Evolutionary conservation across 2,888 invertebrate species (phyloP), one percentile per base, ranked within the genome.

Genomic region (Sesia bembeciformis): DNA sequence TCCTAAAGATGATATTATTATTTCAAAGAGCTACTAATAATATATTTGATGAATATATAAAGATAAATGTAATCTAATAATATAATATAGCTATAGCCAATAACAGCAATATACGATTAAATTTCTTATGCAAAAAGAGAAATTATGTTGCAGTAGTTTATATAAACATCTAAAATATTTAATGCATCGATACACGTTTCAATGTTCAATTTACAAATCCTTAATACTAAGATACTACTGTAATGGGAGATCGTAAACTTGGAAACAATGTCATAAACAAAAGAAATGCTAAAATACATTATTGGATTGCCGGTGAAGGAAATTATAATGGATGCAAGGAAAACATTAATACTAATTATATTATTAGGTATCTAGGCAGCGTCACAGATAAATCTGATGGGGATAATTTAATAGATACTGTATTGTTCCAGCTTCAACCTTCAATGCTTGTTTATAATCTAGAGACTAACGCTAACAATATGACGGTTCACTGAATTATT

Each of bases 381-480:
- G 23, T 23, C 23, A 23, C 23, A 23, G 23, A 23, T 23, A 23
- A 23, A 2, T 23, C 23, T 23, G 23, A 23, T n/a, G 46, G 46
- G 8, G n/a, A 8, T 46, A 8, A 8, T 50, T 50, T 4, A 49
- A 23, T 50, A 50, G 55, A 60, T 62, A 64, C 60, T 60, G 58
- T 66, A 72, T 88, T 89, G 89, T 87, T 88, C 89, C 89, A 81
- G 86, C 74, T 60, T 88, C 88, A 89, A 89, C 88, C 88, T 75
- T 78, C 70, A 68, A 49, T 78, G 78, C 76, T 74, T 64, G 60
- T 4, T 50, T 5, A 50, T 39, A 38, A 38, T 50, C 50, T 38
- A 38, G 64, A 66, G 65, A 61, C 74, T 84, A 84, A 60, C 65
- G 58, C 82, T 85, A 83, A 70, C 64, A 60, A 79, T 74, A 76